Evolutionary conservation across 2,888 invertebrate genomes (phyloP), one percentile per base, ranked within the genome.

Genomic region (Muscina levida): DNA sequence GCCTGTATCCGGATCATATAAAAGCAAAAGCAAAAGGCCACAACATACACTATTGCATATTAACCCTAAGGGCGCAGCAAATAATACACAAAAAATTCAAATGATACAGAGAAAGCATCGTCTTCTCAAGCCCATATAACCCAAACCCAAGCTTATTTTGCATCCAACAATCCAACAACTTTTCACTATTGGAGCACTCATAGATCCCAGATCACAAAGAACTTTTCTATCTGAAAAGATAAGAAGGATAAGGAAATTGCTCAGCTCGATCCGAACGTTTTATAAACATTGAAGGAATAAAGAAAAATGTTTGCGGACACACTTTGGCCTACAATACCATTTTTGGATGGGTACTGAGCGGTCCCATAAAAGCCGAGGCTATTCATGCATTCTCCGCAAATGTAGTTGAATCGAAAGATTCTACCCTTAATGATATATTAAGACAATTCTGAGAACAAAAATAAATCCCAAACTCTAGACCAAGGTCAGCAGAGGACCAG

Each of bases 311-410:
- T 39, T 70, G 70, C 24, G 70, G 70, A 4, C 17, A 22, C n/a
- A 56, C 37, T 19, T 68, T 53, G 1, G 68, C 68, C 6, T 68
- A 68, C 31, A 62, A 59, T 11, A 72, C 72, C 11, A 51, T 72
- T 11, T 71, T 72, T 37, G 51, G 42, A 5, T 72, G 72, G 62
- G 59, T 72, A 26, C 22, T 72, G 4, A 72, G 72, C 37, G 72
- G 59, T 71, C 6, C 59, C 57, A 17, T 57, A 44, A 8, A 11
- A 57, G 31, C 37, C 3, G 31, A 31, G 31, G n/a, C 1, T 1
- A 31, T 37, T 31, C 26, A 57, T 15, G n/a, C 37, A 2, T 57
- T 57, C 15, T 31, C 57, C 3, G 31, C 57, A 15, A 31, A 26
- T 13, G 37, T 57, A 3, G 13, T n/a, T 19, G 10, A 5, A 44